A percentile compares a stretch with the other conserved stretches of the same genome.
These are phyloP conservation scores for Musca vetustissima DNA, from an alignment of 1,140 invertebrate species.

Conservation along the genomic window DNA sequence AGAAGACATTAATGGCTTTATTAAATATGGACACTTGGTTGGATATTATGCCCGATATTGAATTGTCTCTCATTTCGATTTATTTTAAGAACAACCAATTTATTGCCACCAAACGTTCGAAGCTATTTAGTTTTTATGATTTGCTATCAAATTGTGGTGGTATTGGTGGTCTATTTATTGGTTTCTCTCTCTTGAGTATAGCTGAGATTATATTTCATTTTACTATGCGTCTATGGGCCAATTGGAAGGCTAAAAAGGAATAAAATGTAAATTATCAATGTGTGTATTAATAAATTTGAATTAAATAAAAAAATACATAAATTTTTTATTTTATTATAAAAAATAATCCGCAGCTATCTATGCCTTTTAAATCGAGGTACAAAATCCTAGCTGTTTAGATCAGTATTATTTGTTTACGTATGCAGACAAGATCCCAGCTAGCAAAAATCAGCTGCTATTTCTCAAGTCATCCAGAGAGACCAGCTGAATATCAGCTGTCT, in stretches of 20 bases:
- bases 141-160: slow-evolving; percentile 63
- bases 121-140: slow-evolving; percentile 60
- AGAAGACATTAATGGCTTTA: slow-evolving; percentile 58
- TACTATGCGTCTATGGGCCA: slow-evolving; percentile 48
- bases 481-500: too few species aligned
- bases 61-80: slow-evolving; percentile 55
- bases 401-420: too few species aligned
- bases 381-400: too few species aligned
- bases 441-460: too few species aligned
- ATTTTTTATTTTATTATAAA: too few species aligned
- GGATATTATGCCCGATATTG: slow-evolving; percentile 49
- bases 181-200: slow-evolving; percentile 67
- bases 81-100: slow-evolving; percentile 62
- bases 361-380: too few species aligned
- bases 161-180: slow-evolving; percentile 61
- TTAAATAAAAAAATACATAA: too few species aligned
- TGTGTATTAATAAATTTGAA: too few species aligned
- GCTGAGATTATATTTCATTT: slow-evolving; percentile 68
- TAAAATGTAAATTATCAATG: too few species aligned
- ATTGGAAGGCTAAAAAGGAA: slow-evolving; percentile 32
- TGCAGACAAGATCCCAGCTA: too few species aligned
- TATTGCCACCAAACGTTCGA: slow-evolving; percentile 59
- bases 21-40: slow-evolving; percentile 39
- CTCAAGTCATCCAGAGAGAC: too few species aligned
- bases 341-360: too few species aligned